Conservation (phyloP, 2,888 invertebrate species). For the Ashinkailepas kermadecensis region DNA sequence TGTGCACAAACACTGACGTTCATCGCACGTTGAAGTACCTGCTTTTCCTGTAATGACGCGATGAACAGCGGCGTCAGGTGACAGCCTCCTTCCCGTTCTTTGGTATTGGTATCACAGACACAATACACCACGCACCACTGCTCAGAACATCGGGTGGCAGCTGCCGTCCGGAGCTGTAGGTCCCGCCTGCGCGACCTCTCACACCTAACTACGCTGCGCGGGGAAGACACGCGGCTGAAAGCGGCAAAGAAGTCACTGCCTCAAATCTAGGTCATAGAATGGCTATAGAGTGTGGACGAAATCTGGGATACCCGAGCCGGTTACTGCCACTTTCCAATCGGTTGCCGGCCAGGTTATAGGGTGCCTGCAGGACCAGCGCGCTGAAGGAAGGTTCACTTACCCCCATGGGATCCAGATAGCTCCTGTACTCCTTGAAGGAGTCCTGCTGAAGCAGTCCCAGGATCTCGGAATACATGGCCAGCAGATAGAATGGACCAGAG, state of each 20-base stretch:
- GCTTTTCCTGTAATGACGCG: too few relatives aligned
- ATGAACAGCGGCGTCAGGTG: too few relatives aligned
- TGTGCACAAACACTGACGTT: too few relatives aligned
- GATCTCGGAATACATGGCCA: conserved; percentile 21
- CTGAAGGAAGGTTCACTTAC: not conserved
- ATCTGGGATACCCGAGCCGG: conserved; percentile 5
- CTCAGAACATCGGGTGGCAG: not conserved
- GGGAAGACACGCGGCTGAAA: not conserved
- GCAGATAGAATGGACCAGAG: not conserved
- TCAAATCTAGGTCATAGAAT: conserved; percentile 18
- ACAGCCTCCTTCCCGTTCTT: not conserved
- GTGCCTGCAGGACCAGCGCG: not conserved
- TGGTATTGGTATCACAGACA: conserved; percentile 13
- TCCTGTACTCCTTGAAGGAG: conserved; percentile 13
- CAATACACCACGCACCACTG: not conserved
- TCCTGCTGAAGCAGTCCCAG: conserved; percentile 6
- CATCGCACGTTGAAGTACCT: too few relatives aligned
- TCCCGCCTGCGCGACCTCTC: not conserved
- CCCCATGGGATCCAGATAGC: conserved; percentile 10
- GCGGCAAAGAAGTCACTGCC: not conserved
- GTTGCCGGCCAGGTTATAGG: not conserved
- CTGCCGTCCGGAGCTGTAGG: not conserved
- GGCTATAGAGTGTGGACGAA: conserved; percentile 14
- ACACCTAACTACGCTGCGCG: not conserved
- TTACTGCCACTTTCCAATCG: conserved; percentile 18